phyloP scores from a whole-genome alignment of 2,797 vertebrate genomes.

The Gambusia yucatana region DNA sequence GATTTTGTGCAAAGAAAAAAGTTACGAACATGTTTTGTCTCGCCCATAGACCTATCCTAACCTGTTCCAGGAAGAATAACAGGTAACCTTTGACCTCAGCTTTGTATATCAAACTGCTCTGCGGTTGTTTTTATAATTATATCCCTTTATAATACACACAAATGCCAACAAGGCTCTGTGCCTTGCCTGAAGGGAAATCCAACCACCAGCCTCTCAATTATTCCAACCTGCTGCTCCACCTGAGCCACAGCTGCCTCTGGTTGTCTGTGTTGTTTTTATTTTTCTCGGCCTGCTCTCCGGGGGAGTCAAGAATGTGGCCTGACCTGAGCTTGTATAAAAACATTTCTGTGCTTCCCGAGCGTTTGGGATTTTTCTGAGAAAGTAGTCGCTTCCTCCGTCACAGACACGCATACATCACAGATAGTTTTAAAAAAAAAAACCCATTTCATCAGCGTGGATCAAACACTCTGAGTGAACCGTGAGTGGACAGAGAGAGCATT shows the following conservation, averaged over 20 bases:
- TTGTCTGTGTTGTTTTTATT: not conserved
- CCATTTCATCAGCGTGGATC: not conserved
- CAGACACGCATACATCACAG: not conserved
- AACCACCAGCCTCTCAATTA: not conserved
- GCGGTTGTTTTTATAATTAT: not conserved
- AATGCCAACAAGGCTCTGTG: not conserved
- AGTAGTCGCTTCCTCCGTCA: not conserved
- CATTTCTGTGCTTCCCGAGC: not conserved
- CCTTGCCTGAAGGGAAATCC: not conserved
- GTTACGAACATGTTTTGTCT: too few relatives aligned
- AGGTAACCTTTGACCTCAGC: not conserved
- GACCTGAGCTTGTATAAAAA: not conserved
- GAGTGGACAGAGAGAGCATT: not conserved
- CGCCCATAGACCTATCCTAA: too few relatives aligned
- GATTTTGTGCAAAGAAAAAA: too few relatives aligned
- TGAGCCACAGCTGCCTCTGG: not conserved
- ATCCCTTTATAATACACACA: not conserved
- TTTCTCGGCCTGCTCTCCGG: not conserved
- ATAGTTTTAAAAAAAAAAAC: conserved; percentile 2
- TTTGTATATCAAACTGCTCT: not conserved
- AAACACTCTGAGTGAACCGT: conserved; percentile 36
- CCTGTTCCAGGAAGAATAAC: too few relatives aligned
- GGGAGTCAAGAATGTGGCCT: not conserved
- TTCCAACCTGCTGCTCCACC: conserved; percentile 2
- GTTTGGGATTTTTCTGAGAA: not conserved